Conservation (phyloP, 53 echinoderm and acorn worm species). For the Echinometra lucunter region DNA sequence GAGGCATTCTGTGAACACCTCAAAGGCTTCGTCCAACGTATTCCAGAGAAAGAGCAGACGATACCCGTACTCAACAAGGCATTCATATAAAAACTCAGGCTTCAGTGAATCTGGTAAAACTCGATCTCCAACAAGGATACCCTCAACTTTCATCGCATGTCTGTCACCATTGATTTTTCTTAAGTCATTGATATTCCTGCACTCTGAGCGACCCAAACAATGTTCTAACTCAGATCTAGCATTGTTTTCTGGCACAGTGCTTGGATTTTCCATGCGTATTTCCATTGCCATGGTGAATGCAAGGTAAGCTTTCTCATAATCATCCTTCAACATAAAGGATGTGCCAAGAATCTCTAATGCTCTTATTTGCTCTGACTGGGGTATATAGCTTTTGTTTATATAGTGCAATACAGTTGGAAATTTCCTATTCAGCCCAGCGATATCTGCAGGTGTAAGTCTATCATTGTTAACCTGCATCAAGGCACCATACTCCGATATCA, state of each 20-base stretch:
- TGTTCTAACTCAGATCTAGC: not conserved
- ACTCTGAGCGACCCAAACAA: constrained; percentile 17
- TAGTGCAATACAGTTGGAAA: constrained; percentile 9
- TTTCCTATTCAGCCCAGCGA: constrained; percentile 10
- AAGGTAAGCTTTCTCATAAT: not conserved
- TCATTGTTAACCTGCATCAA: not conserved
- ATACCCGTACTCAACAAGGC: constrained; percentile 21
- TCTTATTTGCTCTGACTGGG: constrained; percentile 8
- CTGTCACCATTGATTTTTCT: constrained; percentile 22
- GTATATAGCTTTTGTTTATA: not conserved
- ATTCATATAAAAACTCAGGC: not conserved
- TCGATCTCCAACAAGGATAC: constrained; percentile 13
- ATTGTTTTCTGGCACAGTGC: not conserved
- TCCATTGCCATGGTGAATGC: constrained; percentile 43
- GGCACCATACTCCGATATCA: constrained; percentile 32
- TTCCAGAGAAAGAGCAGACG: not conserved
- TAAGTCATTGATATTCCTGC: constrained; percentile 1
- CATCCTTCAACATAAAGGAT: not conserved
- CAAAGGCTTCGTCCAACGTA: not conserved
- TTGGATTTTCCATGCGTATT: constrained; percentile 1
- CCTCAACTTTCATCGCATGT: constrained; percentile 5
- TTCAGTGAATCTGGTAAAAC: constrained; percentile 43
- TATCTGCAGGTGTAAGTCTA: constrained; percentile 32
- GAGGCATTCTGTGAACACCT: not conserved
- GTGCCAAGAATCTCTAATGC: constrained; percentile 11